Percentiles rank a stretch among this genome's conserved stretches.
Evolutionary conservation across 2,888 invertebrate genomes (phyloP).

Genomic region (Diaphora mendica): DNA sequence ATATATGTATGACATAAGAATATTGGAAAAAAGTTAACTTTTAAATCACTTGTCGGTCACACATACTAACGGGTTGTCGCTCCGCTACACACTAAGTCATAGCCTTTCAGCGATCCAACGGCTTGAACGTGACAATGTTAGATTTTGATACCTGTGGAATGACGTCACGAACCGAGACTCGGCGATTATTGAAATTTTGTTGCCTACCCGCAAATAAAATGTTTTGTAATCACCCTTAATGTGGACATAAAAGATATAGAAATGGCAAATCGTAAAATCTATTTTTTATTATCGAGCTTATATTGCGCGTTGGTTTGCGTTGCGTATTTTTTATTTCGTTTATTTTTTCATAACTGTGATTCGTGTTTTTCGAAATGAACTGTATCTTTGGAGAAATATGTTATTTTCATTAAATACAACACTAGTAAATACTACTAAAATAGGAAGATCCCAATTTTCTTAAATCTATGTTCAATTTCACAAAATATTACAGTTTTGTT

Average conservation of each 20-base stretch:
- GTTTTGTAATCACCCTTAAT: constrained; percentile 41
- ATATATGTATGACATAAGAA: too few relatives aligned
- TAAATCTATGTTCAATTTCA: too few relatives aligned
- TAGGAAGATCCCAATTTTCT: too few relatives aligned
- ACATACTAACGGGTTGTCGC: too few relatives aligned
- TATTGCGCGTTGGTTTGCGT: not conserved
- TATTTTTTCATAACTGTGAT: not conserved
- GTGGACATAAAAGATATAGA: constrained; percentile 38
- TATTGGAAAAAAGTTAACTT: not conserved
- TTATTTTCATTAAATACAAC: too few relatives aligned
- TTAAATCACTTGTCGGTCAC: constrained; percentile 7
- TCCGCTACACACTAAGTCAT: not conserved
- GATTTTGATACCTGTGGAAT: constrained; percentile 21
- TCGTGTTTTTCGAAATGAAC: too few relatives aligned
- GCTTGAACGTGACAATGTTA: constrained; percentile 35
- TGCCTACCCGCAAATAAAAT: constrained; percentile 45
- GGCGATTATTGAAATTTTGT: constrained; percentile 49
- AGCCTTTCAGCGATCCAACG: constrained; percentile 10
- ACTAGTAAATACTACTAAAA: too few relatives aligned
- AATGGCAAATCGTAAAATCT: constrained; percentile 29
- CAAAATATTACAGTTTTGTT: too few relatives aligned
- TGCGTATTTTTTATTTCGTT: not conserved
- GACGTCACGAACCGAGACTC: constrained; percentile 34
- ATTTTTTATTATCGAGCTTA: constrained; percentile 27
- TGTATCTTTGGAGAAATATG: too few relatives aligned